These are phyloP conservation scores for Cerastis rubricosa DNA, from an alignment of 2,888 invertebrate species.

Conservation along the genomic window DNA sequence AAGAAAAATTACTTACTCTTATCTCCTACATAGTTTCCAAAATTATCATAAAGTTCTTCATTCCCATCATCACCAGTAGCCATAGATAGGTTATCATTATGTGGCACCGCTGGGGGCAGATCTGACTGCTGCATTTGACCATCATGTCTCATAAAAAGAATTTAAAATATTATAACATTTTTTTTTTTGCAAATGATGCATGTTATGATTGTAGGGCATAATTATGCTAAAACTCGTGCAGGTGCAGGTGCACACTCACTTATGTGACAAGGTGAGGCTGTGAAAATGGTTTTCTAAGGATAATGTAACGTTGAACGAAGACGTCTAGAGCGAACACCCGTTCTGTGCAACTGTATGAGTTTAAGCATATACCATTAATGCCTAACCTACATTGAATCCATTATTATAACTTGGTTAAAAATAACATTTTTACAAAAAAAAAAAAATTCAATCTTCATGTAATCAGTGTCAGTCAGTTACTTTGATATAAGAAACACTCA, in stretches of 20 bases:
- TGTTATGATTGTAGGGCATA: too few relatives aligned
- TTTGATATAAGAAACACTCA: background rate
- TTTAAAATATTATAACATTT: background rate
- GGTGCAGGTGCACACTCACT: background rate
- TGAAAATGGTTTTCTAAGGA: background rate
- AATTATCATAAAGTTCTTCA: slow-evolving; percentile 84
- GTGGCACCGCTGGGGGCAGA: slow-evolving; percentile 74
- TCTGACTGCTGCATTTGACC: slow-evolving; percentile 68
- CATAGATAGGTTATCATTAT: slow-evolving; percentile 70
- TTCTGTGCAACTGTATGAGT: background rate
- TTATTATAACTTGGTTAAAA: background rate
- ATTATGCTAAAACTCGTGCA: background rate
- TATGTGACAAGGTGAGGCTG: background rate
- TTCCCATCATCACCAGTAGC: slow-evolving; percentile 71
- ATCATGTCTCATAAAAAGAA: slow-evolving; percentile 61
- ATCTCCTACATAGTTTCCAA: slow-evolving; percentile 84
- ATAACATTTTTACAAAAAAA: background rate
- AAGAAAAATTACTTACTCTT: slow-evolving; percentile 70
- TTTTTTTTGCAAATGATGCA: background rate
- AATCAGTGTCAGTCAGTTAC: background rate
- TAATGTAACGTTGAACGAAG: background rate
- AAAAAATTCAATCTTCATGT: background rate
- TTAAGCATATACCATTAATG: background rate
- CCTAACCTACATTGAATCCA: background rate
- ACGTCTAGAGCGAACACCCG: background rate